A percentile compares a stretch with the other conserved stretches of the same genome.
Conservation (phyloP, 2,888 invertebrate genomes). For the Barypeithes pellucidus region DNA sequence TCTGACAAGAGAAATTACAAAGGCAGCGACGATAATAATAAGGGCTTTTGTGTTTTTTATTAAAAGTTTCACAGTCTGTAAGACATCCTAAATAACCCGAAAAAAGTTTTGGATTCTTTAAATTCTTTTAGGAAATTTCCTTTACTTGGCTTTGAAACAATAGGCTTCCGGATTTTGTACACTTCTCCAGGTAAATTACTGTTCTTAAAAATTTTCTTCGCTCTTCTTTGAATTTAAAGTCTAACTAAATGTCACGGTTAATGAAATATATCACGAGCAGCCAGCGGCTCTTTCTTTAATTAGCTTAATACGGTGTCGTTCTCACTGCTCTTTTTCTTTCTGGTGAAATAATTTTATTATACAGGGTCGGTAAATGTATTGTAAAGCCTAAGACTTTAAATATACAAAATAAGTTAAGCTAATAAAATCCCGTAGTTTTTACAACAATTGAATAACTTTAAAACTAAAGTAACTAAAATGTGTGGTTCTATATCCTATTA, state of each 20-base stretch:
- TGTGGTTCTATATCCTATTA: too few species aligned
- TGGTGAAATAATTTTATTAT: not conserved
- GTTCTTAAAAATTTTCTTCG: constrained; percentile 27
- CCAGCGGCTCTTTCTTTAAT: not conserved
- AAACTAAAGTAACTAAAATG: too few species aligned
- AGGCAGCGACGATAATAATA: constrained; percentile 3
- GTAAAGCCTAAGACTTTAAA: too few species aligned
- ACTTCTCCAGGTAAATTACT: constrained; percentile 28
- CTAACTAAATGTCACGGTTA: constrained; percentile 21
- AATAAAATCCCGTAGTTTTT: too few species aligned
- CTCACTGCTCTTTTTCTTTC: not conserved
- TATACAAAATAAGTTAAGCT: too few species aligned
- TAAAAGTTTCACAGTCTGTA: constrained; percentile 9
- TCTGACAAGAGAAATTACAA: constrained; percentile 14
- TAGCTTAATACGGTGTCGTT: not conserved
- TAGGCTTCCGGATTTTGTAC: constrained; percentile 21
- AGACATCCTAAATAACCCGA: constrained; percentile 2
- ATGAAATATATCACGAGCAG: constrained; percentile 14
- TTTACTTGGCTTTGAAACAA: constrained; percentile 13
- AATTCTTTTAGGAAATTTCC: constrained; percentile 21
- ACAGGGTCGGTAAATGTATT: too few species aligned
- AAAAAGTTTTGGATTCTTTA: constrained; percentile 16
- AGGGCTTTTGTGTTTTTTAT: constrained; percentile 4
- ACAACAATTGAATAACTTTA: too few species aligned
- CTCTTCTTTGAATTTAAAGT: constrained; percentile 23